Percentiles rank a stretch among this genome's conserved stretches.
Evolutionary conservation across 1,140 invertebrate species (phyloP).

Genomic region (Drosophila paulistorum): DNA sequence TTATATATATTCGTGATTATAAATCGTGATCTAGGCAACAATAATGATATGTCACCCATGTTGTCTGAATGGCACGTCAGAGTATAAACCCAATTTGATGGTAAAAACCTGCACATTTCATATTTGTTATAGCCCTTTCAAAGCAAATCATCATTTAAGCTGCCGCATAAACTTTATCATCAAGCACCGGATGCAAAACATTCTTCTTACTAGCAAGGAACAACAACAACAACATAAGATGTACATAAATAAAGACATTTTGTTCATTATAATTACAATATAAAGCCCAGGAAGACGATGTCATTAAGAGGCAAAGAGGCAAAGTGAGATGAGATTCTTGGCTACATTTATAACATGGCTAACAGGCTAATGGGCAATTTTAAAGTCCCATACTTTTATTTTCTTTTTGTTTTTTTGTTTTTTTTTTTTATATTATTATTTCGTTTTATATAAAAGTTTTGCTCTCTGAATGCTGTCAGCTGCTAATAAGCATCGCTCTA

Average conservation of each 20-base stretch:
- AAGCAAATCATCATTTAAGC: not conserved
- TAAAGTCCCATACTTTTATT: constrained; percentile 55
- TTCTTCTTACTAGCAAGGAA: constrained; percentile 13
- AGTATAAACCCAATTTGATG: not conserved
- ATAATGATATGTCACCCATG: too few species aligned
- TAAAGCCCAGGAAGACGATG: constrained; percentile 9
- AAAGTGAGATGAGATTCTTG: constrained; percentile 15
- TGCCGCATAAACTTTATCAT: not conserved
- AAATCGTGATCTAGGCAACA: too few species aligned
- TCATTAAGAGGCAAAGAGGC: constrained; percentile 19
- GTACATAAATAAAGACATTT: constrained; percentile 52
- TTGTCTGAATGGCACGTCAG: too few species aligned
- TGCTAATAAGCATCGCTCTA: constrained; percentile 76
- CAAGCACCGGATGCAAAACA: constrained; percentile 32
- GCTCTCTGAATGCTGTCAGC: constrained; percentile 63
- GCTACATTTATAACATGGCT: not conserved
- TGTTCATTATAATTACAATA: constrained; percentile 60
- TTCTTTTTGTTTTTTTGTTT: constrained; percentile 46
- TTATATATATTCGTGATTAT: too few species aligned
- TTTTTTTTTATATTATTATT: constrained; percentile 12
- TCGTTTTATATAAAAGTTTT: constrained; percentile 51
- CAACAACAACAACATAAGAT: constrained; percentile 24
- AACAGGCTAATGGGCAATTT: constrained; percentile 71
- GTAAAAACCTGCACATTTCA: constrained; percentile 22
- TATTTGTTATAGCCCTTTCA: not conserved